Conservation (phyloP, 2,888 invertebrate genomes). For the Ophion slaviceki region DNA sequence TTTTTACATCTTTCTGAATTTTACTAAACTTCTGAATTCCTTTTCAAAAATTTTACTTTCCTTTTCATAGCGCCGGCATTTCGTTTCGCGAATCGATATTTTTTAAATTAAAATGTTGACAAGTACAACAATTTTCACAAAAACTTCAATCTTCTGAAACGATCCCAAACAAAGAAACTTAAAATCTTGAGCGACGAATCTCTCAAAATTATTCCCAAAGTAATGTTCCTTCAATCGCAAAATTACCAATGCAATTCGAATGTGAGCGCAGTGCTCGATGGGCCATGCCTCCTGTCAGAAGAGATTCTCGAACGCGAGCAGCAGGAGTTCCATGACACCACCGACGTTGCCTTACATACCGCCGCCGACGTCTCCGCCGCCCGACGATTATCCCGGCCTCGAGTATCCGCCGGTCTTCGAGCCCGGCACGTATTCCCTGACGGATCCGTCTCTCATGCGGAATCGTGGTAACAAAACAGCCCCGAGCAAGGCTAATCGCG, state of each 20-base stretch:
- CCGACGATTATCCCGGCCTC: slow-evolving; percentile 91
- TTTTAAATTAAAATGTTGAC: too few species aligned
- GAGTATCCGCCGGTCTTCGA: slow-evolving; percentile 95
- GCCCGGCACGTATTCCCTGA: slow-evolving; percentile 92
- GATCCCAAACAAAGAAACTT: too few species aligned
- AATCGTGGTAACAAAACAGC: slow-evolving; percentile 73
- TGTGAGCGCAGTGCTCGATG: slow-evolving; percentile 78
- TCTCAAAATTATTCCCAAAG: too few species aligned
- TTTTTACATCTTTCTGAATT: too few species aligned
- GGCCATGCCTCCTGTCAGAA: slow-evolving; percentile 75
- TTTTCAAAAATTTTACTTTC: too few species aligned
- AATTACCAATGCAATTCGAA: neutral
- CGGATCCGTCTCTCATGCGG: slow-evolving; percentile 83
- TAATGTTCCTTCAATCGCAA: too few species aligned
- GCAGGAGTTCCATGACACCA: slow-evolving; percentile 75
- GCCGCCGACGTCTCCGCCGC: slow-evolving; percentile 81
- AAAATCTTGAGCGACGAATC: too few species aligned
- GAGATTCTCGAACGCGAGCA: slow-evolving; percentile 67
- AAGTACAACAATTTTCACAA: neutral
- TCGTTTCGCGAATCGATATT: too few species aligned
- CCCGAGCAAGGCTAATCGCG: slow-evolving; percentile 57
- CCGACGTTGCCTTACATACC: slow-evolving; percentile 80
- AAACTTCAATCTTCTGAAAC: too few species aligned
- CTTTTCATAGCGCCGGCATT: too few species aligned
- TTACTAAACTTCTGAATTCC: too few species aligned